Base-by-base conservation (phyloP, 2,113 vertebrate genomes). In the Odontophorus gujanensis region DNA sequence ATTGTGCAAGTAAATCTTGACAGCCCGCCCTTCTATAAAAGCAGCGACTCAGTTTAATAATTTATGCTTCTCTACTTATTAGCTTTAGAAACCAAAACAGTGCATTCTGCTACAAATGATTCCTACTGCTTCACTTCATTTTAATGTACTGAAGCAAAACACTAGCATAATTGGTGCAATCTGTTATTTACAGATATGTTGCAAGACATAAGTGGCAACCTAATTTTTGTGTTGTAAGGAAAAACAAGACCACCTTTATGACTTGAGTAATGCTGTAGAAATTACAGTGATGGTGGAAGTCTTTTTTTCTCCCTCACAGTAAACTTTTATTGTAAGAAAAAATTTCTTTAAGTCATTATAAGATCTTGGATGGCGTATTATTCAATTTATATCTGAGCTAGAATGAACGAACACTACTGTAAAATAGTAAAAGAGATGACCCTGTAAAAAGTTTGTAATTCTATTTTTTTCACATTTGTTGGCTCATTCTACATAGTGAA, bases 151-250 rank as follows among this genome's bases (percentile, higher is more conserved):
- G 77, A 88, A 92, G 85, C 79, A 81, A 91, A 96, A 92, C 86
- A 87, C 85, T 80, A 94, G 76, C 61, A 40, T 97, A 97, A 98
- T 96, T 97, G 93, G 88, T 94, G 51, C 94, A 96, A 97, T 97
- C 92, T 97, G 91, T 95, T 97, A 96, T 97, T 97, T 96, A 96
- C 92, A 97, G 92, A 96, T 93, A 81, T 16, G 43, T 38, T 11
- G 85, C 4, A 68, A 96, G 90, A 96, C 43, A 34, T 48, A 96
- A 88, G 91, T 97, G 96, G 69, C 59, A 95, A 95, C 72, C 51
- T 66, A 67, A 61, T 93, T 97, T 95, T 92, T 95, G 72, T 84
- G 40, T 55, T 88, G 18, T 30, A 76, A 79, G 71, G 81, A 75
- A 92, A 94, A 91, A 77, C 24, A 69, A 92, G 51, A 75, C 21